Base-by-base conservation (phyloP, 2,113 vertebrate genomes). In the Alces alces region DNA sequence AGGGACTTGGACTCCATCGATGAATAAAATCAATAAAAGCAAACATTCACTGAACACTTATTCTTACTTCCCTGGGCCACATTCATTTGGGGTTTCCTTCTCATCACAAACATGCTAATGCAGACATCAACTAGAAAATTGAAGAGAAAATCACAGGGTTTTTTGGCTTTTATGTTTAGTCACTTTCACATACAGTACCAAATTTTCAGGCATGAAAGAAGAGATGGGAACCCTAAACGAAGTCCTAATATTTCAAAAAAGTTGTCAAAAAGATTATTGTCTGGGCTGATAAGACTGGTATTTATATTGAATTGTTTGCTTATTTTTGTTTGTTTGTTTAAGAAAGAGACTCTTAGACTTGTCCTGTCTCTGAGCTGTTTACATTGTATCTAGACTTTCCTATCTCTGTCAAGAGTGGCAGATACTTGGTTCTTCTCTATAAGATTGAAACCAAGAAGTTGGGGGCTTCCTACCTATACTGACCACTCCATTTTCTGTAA, bases 61-160 rank as follows among this genome's bases (percentile, higher is more conserved):
- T n/a, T 89, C 55, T 96, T 43, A 2, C 11, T 50, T 57, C 85
- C 61, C 27, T 76, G 66, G 5, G 60, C 7, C 27, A 52, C 54
- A 30, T 80, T 55, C 86, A 25, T 21, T 19, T 16, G 58, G 28
- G 13, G 52, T 80, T 79, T 78, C 21, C 54, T 76, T 84, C 61
- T 91, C 54, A 43, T 52, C 2, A 2, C 3, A 7, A 66, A 9
- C 47, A 78, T 55, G 82, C 39, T 43, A n/a, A 82, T 43, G 50
- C 10, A 64, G n/a, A 88, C 92, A 66, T 15, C 73, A 76, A 12
- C 36, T 23, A 78, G 52, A 86, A 96, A 83, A 94, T 43, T 60
- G 93, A 91, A 92, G 86, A 94, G 54, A 43, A 85, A 88, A 60
- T 43, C 78, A 47, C 36, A 45, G 6, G n/a, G 15, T 33, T 45